Base-by-base conservation (phyloP, 2,113 vertebrate species). In the Osmerus eperlanus region DNA sequence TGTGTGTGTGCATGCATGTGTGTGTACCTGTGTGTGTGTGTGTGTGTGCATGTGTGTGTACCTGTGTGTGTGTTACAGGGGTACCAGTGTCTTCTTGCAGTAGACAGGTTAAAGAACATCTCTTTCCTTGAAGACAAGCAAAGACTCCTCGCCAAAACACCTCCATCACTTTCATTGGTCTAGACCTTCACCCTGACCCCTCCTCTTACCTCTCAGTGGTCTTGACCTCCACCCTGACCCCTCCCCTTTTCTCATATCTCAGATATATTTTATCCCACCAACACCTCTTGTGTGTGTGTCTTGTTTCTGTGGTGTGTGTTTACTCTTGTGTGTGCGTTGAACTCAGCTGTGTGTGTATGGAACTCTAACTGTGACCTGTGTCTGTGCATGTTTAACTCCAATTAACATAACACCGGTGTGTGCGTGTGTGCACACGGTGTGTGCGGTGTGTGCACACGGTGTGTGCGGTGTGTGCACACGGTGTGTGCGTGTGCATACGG, bases 71-170 rank as follows among this genome's bases (percentile, higher is more conserved):
- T 70, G 29, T 83, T 89, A 75, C 87, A 91, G 89, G 85, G 78
- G 2, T 90, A 85, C 81, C 78, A 84, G 72, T 82, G 83, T 84
- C 82, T 90, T 65, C 71, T 90, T 78, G 69, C 73, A 74, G 63
- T 83, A 66, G 65, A 77, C 80, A 83, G 60, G 63, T 83, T 86
- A 81, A 89, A 82, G 75, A 83, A 65, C 70, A 74, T 90, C 65
- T 61, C 71, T 59, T 87, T 91, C 84, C 73, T 67, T 64, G 86
- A 89, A 80, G 80, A 86, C 71, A 77, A 65, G 23, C 84, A 86
- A 71, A 83, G 71, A 60, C 88, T 91, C 71, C 77, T 92, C 62
- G 65, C 85, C 23, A 72, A 36, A 18, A 84, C 63, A 11, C 56
- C 76, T 11, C 76, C 64, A 4, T 77, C 81, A 32, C 76, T 83